Evolutionary conservation across 2,797 vertebrate genomes (phyloP), one percentile per base, ranked within the genome.

Genomic region (Anableps anableps): DNA sequence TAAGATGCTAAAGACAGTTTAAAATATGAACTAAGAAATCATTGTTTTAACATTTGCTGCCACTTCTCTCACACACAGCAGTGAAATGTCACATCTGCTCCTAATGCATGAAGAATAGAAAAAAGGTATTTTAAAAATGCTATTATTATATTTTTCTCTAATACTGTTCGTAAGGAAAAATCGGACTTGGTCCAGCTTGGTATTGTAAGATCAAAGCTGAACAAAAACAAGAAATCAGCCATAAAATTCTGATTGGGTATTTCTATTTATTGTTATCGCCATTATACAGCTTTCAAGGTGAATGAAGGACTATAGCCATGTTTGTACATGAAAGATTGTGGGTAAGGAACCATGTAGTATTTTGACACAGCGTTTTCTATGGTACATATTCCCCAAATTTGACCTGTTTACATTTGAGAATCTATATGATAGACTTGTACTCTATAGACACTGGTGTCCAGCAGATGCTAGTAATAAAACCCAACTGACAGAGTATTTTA

Each of bases 401-500:
- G 66, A 70, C 66, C 23, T 70, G 23, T n/a, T 70, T 43, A 70
- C 66, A 70, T 43, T 23, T 77, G 9, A 36, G 31, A 36, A 48
- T 0, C 2, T 38, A 68, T 66, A 70, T 70, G 19, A 77, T n/a
- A 60, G 81, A 84, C 34, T 76, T 38, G 31, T 17, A 34, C 16
- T 55, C 41, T 82, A 80, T 47, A 31, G 60, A 34, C 51, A 62
- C 5, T 38, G 53, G 21, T 55, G 72, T 74, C 70, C 83, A 74
- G 11, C 8, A 78, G 62, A 78, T n/a, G 53, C 66, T 68, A 79
- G 72, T 86, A 79, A 71, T 83, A 82, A 85, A 83, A 72, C 79
- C 79, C 74, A 70, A 77, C 74, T 75, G 70, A 31, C 60, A 76
- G 81, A 79, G 31, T 76, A 77, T 87, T 90, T 93, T 87, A 89